phyloP scores from a whole-genome alignment of 2,797 vertebrate species.

The Lycodopsis pacificus region DNA sequence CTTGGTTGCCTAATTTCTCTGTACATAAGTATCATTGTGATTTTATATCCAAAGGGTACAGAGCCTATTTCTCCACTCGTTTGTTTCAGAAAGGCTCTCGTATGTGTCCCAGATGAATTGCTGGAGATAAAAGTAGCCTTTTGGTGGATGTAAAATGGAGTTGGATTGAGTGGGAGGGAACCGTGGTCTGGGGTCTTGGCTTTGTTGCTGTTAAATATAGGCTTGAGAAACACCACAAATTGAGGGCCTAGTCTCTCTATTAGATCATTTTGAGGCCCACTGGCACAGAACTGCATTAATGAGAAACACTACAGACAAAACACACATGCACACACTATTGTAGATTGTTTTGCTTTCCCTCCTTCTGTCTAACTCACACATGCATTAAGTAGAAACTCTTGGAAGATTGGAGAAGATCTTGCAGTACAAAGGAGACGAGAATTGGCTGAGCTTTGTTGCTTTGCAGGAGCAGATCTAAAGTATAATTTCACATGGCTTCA shows the following conservation, averaged over 20 bases:
- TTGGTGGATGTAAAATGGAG: slow-evolving; percentile 69
- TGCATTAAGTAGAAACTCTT: neutral
- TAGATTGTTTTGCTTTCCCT: slow-evolving; percentile 31
- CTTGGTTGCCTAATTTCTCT: slow-evolving; percentile 38
- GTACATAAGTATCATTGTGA: slow-evolving; percentile 29
- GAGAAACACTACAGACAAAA: slow-evolving; percentile 52
- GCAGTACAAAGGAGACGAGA: slow-evolving; percentile 9
- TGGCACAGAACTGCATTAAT: slow-evolving; percentile 61
- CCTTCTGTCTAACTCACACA: slow-evolving; percentile 21
- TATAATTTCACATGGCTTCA: slow-evolving; percentile 20
- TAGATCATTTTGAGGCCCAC: slow-evolving; percentile 66
- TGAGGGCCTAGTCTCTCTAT: slow-evolving; percentile 67
- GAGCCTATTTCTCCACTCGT: slow-evolving; percentile 50
- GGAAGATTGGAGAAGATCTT: slow-evolving; percentile 26
- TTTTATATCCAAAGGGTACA: slow-evolving; percentile 48
- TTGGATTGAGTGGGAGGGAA: slow-evolving; percentile 74
- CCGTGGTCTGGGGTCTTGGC: slow-evolving; percentile 75
- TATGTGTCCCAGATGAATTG: slow-evolving; percentile 76
- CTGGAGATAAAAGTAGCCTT: slow-evolving; percentile 69
- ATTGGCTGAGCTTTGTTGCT: slow-evolving; percentile 3
- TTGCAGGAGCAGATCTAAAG: slow-evolving; percentile 15
- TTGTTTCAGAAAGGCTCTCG: slow-evolving; percentile 71
- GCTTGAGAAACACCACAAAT: slow-evolving; percentile 78
- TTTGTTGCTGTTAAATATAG: slow-evolving; percentile 82
- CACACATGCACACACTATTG: neutral